Evolutionary conservation across 1,140 invertebrate species (phyloP), one percentile per base, ranked within the genome.

Genomic region (Frieseomelitta varia): DNA sequence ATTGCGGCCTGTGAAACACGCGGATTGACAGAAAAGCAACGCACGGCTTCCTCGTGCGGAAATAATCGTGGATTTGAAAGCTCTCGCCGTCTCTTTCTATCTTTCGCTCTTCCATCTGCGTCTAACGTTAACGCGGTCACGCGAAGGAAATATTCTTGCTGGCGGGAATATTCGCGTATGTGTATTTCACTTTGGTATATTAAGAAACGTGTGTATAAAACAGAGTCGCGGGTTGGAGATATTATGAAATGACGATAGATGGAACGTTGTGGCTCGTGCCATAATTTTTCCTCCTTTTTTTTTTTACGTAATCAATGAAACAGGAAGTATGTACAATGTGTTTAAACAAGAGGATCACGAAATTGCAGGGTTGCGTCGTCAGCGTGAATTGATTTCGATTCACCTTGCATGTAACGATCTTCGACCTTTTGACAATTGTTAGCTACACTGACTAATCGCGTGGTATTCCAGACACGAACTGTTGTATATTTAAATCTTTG

Each of bases 61-160:
- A 80, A 80, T 80, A 73, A 80, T 67, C 69, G 77, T 79, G 69
- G 53, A 85, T 88, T 88, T 79, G 83, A 88, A 88, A 88, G 87
- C 87, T 68, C 76, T 72, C 76, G 82, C 63, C 51, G 24, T 39
- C 55, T 75, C 73, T 75, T 11, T 39, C 53, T 58, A 12, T 58
- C 12, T 39, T 34, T n/a, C 24, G 14, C 21, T 39, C 24, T 51
- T 58, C 21, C 74, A n/a, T 58, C 56, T 61, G 14, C 21, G n/a
- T 55, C 72, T 72, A 78, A 81, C 53, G 79, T 87, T n/a, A 86
- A 81, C 79, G 55, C 79, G 68, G 79, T 79, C 86, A 87, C 79
- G 39, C 73, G 61, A 86, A 34, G 65, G 67, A 86, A 81, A 63
- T 63, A 72, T 86, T 74, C 74, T 34, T 27, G 24, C 14, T 56